Base-by-base conservation (phyloP, 1,140 invertebrate genomes). In the Anagrus nilaparvatae region DNA sequence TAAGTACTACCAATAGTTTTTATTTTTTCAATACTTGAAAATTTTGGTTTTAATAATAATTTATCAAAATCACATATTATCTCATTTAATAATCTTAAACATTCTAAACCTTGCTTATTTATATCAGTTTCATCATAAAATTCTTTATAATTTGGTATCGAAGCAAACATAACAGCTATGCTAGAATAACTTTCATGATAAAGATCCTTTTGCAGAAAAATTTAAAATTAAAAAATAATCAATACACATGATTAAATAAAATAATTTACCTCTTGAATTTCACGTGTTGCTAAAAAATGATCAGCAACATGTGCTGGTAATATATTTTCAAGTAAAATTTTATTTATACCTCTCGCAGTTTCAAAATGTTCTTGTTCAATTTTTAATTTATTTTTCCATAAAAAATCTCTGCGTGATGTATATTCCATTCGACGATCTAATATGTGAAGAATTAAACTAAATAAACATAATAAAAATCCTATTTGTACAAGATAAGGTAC, bases 11-110 rank as follows among this genome's bases (percentile, higher is more conserved):
- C 93, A 44, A 98, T 97, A 0, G 95, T 98, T 65, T 98, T 99
- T 33, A 99, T 99, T 65, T 98, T 98, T 66, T 99, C 95, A 46
- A 98, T 91, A 46, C 85, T 82, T 49, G 84, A 92, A 66, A 91
- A 98, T 56, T 94, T 94, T 0, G 89, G 89, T 57, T 95, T 94
- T 7, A 90, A 63, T n/a, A 96, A 61, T 10, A 96, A 63, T 79
- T 96, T 92, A 64, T 99, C 95, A 69, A 97, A 98, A 63, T 97
- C 95, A 52, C 91, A 96, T 43, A 98, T 96, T 45, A 99, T 97
- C 70, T 99, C 95, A 61, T 99, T 99, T 0, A 99, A 70, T 12
- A 99, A 71, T 41, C 94, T 66, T 30, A 99, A 63, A 62, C 93
- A 98, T 61, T 97, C 95, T 7, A 97, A 64, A 0, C 95, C 95